phyloP scores from a whole-genome alignment of 2,113 vertebrate species.

The Nesoenas mayeri region DNA sequence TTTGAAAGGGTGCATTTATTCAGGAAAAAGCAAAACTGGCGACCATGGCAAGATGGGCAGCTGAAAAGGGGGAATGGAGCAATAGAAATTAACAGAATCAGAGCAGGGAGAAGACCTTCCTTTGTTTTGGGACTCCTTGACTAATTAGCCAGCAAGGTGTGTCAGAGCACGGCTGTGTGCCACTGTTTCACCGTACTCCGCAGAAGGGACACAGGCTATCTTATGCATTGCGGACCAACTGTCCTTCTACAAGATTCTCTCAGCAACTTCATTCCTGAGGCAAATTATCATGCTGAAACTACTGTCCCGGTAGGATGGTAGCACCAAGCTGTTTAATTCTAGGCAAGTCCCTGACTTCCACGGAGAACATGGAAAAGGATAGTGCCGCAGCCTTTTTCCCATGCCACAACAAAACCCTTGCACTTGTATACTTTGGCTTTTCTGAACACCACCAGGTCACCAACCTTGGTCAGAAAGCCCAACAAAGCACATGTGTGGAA shows the following conservation, averaged over 20 bases:
- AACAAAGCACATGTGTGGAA: accelerated
- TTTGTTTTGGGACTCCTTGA: background rate
- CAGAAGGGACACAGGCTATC: background rate
- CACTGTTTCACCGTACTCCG: background rate
- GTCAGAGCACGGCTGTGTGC: background rate
- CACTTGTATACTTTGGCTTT: background rate
- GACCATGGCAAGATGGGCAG: background rate
- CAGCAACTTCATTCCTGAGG: background rate
- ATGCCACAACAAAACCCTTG: background rate
- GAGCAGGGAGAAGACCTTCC: background rate
- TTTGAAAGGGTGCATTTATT: background rate
- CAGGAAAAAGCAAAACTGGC: background rate
- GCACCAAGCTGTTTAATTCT: background rate
- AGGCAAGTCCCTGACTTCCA: background rate
- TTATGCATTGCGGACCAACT: background rate
- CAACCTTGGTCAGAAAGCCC: background rate
- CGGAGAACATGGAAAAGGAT: background rate
- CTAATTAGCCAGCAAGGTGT: background rate
- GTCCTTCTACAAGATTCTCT: background rate
- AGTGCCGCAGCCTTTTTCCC: background rate
- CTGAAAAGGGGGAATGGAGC: background rate
- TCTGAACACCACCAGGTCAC: background rate
- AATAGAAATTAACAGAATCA: background rate
- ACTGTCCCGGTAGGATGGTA: background rate
- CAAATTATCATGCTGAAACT: background rate